Evolutionary conservation across 2,113 vertebrate species (phyloP).

Genomic region (Zosterops borbonicus): DNA sequence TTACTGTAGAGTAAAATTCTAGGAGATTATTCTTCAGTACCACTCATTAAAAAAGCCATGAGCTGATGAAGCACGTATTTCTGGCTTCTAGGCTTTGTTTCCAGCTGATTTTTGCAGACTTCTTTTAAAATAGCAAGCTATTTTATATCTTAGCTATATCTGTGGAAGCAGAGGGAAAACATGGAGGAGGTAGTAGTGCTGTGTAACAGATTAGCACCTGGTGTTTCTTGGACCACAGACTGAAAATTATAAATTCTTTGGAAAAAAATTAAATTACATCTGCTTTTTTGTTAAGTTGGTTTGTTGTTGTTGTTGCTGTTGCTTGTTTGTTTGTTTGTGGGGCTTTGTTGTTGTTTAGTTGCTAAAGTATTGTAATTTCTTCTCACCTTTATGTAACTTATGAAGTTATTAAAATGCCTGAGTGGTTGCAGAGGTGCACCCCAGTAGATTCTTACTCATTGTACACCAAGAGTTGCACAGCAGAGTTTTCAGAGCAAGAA

Average conservation of each 20-base stretch:
- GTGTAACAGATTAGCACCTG: background rate
- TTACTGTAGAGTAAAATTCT: background rate
- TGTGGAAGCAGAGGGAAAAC: background rate
- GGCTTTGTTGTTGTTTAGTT: background rate
- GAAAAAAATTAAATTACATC: background rate
- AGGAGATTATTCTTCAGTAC: background rate
- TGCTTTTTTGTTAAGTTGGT: background rate
- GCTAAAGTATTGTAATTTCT: background rate
- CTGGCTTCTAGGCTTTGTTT: background rate
- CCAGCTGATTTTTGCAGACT: background rate
- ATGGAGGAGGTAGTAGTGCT: background rate
- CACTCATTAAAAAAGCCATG: background rate
- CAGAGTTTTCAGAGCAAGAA: conserved; percentile 82
- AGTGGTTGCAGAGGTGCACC: conserved; percentile 85
- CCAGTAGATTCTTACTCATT: conserved; percentile 88
- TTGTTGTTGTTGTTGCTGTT: background rate
- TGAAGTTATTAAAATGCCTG: conserved; percentile 80
- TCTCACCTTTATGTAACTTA: conserved; percentile 74
- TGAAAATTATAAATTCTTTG: background rate
- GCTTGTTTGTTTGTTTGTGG: background rate
- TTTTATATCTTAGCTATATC: background rate
- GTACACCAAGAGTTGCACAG: conserved; percentile 89
- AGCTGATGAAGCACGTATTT: background rate
- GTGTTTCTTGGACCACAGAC: background rate
- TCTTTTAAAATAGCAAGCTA: background rate